These are phyloP conservation scores for Enteromius mattozi DNA, from an alignment of 2,797 vertebrate genomes.

Conservation along the genomic window DNA sequence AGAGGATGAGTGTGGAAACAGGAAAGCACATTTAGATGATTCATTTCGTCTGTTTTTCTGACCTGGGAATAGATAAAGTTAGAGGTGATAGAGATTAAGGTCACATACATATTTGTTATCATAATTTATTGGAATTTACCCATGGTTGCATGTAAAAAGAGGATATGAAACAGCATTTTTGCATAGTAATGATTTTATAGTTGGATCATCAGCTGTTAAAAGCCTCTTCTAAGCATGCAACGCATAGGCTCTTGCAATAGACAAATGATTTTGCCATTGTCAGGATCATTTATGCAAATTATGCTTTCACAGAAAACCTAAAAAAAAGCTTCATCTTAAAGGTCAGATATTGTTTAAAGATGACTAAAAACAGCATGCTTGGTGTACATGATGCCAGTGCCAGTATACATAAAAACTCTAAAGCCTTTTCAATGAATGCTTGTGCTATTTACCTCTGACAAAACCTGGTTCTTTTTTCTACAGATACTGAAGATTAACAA, in stretches of 20 bases:
- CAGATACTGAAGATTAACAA: not conserved
- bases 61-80: not conserved
- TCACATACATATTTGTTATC: not conserved
- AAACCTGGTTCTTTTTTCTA: not conserved
- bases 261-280: not conserved
- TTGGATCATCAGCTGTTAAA: not conserved
- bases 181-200: not conserved
- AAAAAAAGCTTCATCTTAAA: not conserved
- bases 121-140: conserved; percentile 3
- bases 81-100: not conserved
- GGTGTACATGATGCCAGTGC: not conserved
- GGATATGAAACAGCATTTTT: not conserved
- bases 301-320: not conserved
- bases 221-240: not conserved
- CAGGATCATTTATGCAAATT: not conserved
- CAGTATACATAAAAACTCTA: not conserved
- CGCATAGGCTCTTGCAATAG: not conserved
- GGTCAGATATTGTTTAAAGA: not conserved
- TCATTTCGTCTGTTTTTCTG: conserved; percentile 13
- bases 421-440: not conserved
- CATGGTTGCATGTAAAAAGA: not conserved
- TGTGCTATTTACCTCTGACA: not conserved
- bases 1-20: not conserved
- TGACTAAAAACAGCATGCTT: not conserved
- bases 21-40: not conserved